These are phyloP conservation scores for Clitarchus hookeri DNA, from an alignment of 2,888 invertebrate species.

Conservation along the genomic window DNA sequence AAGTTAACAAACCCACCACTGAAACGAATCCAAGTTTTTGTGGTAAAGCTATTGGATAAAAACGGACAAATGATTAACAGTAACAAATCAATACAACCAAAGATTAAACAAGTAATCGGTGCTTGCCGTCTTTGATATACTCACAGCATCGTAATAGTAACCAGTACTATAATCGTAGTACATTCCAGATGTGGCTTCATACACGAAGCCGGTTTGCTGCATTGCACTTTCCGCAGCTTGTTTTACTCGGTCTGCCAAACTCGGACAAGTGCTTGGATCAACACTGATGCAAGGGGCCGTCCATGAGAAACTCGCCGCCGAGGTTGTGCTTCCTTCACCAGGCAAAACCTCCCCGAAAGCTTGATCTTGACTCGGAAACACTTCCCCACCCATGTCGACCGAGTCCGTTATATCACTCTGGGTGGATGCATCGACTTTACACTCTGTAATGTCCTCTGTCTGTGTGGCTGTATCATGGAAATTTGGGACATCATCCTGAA, in stretches of 20 bases:
- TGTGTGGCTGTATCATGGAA: neutral
- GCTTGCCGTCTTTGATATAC: conserved; percentile 47
- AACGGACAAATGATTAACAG: too few relatives aligned
- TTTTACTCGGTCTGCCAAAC: conserved; percentile 70
- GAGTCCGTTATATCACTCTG: neutral
- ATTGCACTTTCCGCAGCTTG: conserved; percentile 75
- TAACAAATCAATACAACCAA: too few relatives aligned
- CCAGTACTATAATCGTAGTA: conserved; percentile 88
- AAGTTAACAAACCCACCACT: too few relatives aligned
- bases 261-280: conserved; percentile 46
- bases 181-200: conserved; percentile 83
- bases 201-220: conserved; percentile 78
- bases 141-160: conserved; percentile 88
- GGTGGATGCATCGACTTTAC: neutral
- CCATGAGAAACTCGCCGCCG: neutral
- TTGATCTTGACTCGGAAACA: neutral
- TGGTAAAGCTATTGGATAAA: too few relatives aligned
- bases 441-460: neutral
- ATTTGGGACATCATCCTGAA: conserved; percentile 1
- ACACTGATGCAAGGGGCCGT: conserved; percentile 15
- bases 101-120: too few relatives aligned
- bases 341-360: neutral
- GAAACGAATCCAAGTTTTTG: too few relatives aligned
- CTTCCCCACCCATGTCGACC: neutral
- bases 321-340: neutral